phyloP scores from a whole-genome alignment of 2,888 invertebrate genomes.

The Limnephilus auricula region DNA sequence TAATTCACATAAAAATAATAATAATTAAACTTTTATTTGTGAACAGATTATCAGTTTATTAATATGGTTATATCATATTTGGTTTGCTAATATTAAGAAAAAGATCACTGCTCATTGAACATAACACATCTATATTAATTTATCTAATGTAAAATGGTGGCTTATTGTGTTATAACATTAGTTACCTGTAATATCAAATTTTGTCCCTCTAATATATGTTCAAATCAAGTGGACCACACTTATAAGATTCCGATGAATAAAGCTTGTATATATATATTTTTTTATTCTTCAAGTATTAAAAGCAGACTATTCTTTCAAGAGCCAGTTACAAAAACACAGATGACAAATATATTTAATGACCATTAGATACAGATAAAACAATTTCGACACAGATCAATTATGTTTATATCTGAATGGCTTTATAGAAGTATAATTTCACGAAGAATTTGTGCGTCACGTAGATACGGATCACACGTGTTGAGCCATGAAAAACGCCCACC shows the following conservation, averaged over 20 bases:
- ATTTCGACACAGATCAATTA: neutral
- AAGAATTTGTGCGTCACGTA: neutral
- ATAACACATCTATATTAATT: too few relatives aligned
- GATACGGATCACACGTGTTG: slow-evolving; percentile 32
- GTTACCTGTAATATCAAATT: too few relatives aligned
- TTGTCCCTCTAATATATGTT: too few relatives aligned
- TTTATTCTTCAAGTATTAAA: neutral
- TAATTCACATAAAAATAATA: too few relatives aligned
- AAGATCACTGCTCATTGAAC: too few relatives aligned
- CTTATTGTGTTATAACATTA: too few relatives aligned
- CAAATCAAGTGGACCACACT: neutral
- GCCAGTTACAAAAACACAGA: neutral
- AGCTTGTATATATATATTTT: neutral
- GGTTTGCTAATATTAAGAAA: too few relatives aligned
- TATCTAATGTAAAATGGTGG: too few relatives aligned
- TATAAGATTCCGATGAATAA: neutral
- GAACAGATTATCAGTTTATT: too few relatives aligned
- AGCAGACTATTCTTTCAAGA: neutral
- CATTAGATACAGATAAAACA: neutral
- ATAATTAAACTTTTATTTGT: too few relatives aligned
- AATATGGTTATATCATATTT: too few relatives aligned
- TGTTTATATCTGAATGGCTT: neutral
- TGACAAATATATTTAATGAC: neutral
- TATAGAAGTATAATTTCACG: neutral
- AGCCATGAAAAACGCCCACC: slow-evolving; percentile 30